Percentiles rank a stretch among this genome's conserved stretches.
Conservation (phyloP, 2,888 invertebrate genomes). For the Plusia festucae region DNA sequence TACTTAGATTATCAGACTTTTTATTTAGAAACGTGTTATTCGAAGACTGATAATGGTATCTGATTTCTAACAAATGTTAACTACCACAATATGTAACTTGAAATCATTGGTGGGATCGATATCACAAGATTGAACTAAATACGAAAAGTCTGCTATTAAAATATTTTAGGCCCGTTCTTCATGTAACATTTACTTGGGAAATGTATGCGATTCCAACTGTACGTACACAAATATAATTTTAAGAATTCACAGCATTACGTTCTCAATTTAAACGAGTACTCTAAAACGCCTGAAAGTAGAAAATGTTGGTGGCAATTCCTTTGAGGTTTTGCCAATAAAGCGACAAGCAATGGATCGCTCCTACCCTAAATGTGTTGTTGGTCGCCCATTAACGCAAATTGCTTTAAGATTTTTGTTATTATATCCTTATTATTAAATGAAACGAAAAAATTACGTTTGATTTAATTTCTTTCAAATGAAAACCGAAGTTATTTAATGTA, state of each 20-base stretch:
- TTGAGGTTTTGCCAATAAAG: slow-evolving; percentile 4
- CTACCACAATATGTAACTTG: too few species aligned
- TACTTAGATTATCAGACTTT: too few species aligned
- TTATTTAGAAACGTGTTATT: too few species aligned
- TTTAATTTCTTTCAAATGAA: not conserved
- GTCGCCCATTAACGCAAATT: not conserved
- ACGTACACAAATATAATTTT: not conserved
- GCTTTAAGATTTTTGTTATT: not conserved
- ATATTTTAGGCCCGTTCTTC: too few species aligned
- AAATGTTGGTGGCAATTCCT: slow-evolving; percentile 4
- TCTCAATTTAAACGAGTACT: not conserved
- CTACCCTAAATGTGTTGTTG: not conserved
- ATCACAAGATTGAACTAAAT: too few species aligned
- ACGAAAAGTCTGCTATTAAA: too few species aligned
- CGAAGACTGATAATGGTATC: too few species aligned
- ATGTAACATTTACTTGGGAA: not conserved
- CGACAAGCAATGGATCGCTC: not conserved
- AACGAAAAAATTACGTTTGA: too few species aligned
- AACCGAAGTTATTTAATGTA: not conserved
- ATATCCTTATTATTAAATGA: not conserved
- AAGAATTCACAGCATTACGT: not conserved
- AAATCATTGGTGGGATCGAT: too few species aligned
- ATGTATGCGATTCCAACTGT: not conserved
- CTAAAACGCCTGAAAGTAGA: not conserved
- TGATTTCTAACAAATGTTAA: too few species aligned